Base-by-base conservation (phyloP, 2,797 vertebrate genomes). In the Enteromius fasciolatus region DNA sequence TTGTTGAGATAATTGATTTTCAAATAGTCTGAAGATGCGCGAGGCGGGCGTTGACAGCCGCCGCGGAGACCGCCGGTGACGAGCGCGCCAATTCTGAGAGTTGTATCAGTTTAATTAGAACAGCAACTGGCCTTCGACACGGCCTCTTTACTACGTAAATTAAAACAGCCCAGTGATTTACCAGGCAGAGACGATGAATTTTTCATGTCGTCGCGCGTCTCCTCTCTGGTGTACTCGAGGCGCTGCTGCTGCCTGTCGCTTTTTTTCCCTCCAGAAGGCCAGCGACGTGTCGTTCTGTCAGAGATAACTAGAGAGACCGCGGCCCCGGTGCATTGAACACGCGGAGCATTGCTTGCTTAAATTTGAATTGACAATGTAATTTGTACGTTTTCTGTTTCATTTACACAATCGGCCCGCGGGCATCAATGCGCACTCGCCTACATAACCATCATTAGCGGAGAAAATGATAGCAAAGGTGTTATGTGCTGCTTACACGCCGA, bases 1-100 rank as follows among this genome's bases (percentile, higher is more conserved):
- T 96, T 96, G 95, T 93, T 92, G 95, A 97, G 96, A 97, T 97
- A 97, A 97, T 96, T 97, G 97, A 97, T 97, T 98, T 96, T 95
- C 94, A 93, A 96, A 95, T 95, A 96, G 95, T 96, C 97, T 94
- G 94, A 96, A 96, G 95, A 96, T 88, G 92, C 91, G 91, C 90
- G 89, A 93, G 91, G 90, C 93, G 92, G 94, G 92, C 89, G 92
- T 92, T 92, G 94, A 93, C 92, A 93, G 93, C 91, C 90, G 81
- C 89, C 89, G 90, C 87, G 0, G 91, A 90, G 81, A 83, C 39
- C 39, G 73, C 36, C 73, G 52, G n/a, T 59, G 52, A 76, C 36
- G 66, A 70, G 28, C 23, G 81, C 92, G 90, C 91, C 90, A 90
- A 90, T 90, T 88, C 88, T 89, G 90, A 94, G 91, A 82, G 87